phyloP scores from a whole-genome alignment of 1,140 invertebrate species.

The Lepidurus arcticus region DNA sequence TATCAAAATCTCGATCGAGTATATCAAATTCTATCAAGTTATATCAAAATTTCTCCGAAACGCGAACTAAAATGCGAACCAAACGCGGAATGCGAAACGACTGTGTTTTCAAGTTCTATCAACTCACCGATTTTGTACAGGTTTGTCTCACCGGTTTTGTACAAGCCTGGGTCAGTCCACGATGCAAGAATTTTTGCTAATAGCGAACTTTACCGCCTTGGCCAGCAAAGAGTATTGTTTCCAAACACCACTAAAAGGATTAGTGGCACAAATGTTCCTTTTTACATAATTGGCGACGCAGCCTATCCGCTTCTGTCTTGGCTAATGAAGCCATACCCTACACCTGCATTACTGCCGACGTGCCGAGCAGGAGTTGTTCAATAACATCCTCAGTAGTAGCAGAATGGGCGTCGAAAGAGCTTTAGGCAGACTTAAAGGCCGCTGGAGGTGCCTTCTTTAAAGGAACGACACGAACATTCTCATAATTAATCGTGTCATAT shows the following conservation, averaged over 20 bases:
- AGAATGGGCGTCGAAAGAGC: conserved; percentile 25
- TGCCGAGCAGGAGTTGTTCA: not conserved
- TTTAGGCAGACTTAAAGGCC: conserved; percentile 34
- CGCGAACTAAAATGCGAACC: too few relatives aligned
- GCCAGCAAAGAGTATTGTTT: not conserved
- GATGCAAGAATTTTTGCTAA: not conserved
- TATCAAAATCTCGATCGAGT: too few relatives aligned
- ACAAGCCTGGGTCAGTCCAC: not conserved
- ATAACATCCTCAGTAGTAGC: not conserved
- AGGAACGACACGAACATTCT: conserved; percentile 27
- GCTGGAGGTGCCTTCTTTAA: conserved; percentile 32
- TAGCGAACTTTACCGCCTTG: not conserved
- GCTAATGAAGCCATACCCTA: not conserved
- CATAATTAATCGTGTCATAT: conserved; percentile 23
- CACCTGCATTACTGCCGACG: not conserved
- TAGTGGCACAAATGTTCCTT: not conserved
- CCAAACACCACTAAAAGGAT: not conserved
- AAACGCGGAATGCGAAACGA: too few relatives aligned
- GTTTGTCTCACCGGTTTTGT: too few relatives aligned
- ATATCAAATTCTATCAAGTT: too few relatives aligned
- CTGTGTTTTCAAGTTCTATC: too few relatives aligned
- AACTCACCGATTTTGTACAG: too few relatives aligned
- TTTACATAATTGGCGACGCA: not conserved
- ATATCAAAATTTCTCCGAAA: too few relatives aligned
- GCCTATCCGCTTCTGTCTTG: not conserved